Percentiles rank a stretch among this genome's conserved stretches.
These are phyloP conservation scores for Halesus radiatus DNA, from an alignment of 1,140 invertebrate species.

Conservation along the genomic window DNA sequence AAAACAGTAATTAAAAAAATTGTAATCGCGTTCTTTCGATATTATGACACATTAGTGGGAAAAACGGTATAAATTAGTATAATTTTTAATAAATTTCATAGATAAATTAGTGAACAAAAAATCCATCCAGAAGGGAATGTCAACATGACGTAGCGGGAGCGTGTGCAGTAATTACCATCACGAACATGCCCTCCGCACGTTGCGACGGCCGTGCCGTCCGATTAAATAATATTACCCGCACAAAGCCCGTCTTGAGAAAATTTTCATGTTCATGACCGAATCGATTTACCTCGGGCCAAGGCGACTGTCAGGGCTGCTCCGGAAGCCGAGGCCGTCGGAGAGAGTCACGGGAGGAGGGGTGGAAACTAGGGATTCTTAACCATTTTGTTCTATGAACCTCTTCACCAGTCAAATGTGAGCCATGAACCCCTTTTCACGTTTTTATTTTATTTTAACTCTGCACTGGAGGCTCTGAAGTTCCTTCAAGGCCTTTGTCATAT, in stretches of 20 bases:
- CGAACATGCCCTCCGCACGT: not conserved
- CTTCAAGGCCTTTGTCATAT: no score
- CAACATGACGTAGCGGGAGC: conserved; percentile 4
- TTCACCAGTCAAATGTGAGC: no score
- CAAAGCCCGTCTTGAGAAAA: conserved; percentile 24
- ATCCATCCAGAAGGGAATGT: not conserved
- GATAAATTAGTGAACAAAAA: no score
- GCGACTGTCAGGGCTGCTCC: not conserved
- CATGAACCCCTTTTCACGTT: no score
- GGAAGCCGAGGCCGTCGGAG: not conserved
- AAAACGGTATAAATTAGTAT: no score
- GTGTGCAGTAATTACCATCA: conserved; percentile 18
- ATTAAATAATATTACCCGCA: not conserved
- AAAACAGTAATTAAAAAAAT: no score
- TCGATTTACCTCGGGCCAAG: not conserved
- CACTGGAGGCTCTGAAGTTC: no score
- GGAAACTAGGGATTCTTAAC: not conserved
- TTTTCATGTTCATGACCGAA: conserved; percentile 15
- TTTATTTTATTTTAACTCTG: no score
- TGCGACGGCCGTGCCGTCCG: not conserved
- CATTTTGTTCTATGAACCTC: no score
- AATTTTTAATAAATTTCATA: no score
- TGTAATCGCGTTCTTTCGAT: no score
- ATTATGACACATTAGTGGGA: no score
- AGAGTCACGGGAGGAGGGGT: not conserved